Conservation (phyloP, 1,140 invertebrate species). For the Psilanteris sp. region DNA sequence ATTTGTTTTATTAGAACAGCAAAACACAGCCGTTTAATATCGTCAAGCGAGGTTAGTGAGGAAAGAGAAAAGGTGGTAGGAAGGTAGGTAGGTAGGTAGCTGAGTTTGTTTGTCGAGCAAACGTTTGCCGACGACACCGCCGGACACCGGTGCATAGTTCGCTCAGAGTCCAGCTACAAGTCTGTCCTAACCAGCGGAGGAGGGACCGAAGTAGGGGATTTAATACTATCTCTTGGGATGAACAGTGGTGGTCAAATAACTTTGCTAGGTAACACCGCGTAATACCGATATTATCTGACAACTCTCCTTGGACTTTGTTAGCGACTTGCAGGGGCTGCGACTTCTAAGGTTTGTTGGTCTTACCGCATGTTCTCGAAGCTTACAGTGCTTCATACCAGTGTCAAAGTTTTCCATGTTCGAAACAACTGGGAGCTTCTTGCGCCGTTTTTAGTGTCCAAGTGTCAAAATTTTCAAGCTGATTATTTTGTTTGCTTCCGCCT, state of each 20-base stretch:
- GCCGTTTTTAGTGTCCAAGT: neutral
- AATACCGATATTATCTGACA: slow-evolving; percentile 74
- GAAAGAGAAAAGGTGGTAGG: slow-evolving; percentile 32
- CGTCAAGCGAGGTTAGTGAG: slow-evolving; percentile 19
- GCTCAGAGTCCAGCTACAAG: slow-evolving; percentile 73
- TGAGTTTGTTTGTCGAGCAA: slow-evolving; percentile 80
- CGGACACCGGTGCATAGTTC: slow-evolving; percentile 78
- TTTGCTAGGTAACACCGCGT: slow-evolving; percentile 76
- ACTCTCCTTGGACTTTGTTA: slow-evolving; percentile 69
- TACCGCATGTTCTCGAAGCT: slow-evolving; percentile 59
- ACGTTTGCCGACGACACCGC: slow-evolving; percentile 80
- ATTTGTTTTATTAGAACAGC: slow-evolving; percentile 35
- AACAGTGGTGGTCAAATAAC: slow-evolving; percentile 80
- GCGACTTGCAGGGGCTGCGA: slow-evolving; percentile 57
- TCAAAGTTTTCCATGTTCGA: slow-evolving; percentile 38
- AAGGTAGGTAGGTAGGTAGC: slow-evolving; percentile 65
- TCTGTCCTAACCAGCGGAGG: slow-evolving; percentile 75
- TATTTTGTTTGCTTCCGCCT: slow-evolving; percentile 8
- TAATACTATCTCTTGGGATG: slow-evolving; percentile 78
- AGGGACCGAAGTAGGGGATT: slow-evolving; percentile 65
- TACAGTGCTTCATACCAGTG: slow-evolving; percentile 44
- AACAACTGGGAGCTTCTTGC: slow-evolving; percentile 4
- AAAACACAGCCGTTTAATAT: slow-evolving; percentile 41
- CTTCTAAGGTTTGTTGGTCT: slow-evolving; percentile 64
- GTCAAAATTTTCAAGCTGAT: slow-evolving; percentile 36